These are phyloP conservation scores for Zootoca vivipara DNA, from an alignment of 2,113 vertebrate genomes.

Conservation along the genomic window DNA sequence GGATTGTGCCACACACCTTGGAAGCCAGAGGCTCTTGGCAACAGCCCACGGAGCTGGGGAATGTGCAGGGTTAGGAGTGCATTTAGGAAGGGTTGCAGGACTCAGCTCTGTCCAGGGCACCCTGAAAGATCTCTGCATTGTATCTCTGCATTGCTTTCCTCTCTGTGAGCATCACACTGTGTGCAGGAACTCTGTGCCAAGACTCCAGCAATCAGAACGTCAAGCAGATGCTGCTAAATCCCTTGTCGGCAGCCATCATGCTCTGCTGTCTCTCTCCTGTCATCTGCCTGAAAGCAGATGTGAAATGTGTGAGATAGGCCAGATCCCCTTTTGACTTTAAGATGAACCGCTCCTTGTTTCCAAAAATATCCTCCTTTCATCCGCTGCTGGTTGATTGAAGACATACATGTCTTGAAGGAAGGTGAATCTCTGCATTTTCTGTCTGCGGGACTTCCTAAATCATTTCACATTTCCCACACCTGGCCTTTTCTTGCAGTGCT, in stretches of 20 bases:
- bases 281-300: neutral
- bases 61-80: too few species aligned
- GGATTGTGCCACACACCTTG: neutral
- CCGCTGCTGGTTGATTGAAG: neutral
- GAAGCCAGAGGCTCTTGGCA: neutral
- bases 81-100: too few species aligned
- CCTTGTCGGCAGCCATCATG: neutral
- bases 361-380: neutral
- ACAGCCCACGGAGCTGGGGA: neutral
- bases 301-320: neutral
- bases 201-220: neutral
- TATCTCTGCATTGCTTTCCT: neutral
- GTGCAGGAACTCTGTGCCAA: neutral
- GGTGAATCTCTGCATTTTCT: neutral
- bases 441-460: neutral
- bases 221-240: neutral
- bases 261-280: neutral
- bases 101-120: neutral
- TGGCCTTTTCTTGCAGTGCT: neutral
- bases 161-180: neutral
- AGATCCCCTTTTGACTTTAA: neutral
- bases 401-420: neutral
- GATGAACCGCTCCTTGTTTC: neutral
- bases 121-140: neutral
- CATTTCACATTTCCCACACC: neutral